Evolutionary conservation across 2,888 invertebrate genomes (phyloP).

Genomic region (Chymomyza amoena): DNA sequence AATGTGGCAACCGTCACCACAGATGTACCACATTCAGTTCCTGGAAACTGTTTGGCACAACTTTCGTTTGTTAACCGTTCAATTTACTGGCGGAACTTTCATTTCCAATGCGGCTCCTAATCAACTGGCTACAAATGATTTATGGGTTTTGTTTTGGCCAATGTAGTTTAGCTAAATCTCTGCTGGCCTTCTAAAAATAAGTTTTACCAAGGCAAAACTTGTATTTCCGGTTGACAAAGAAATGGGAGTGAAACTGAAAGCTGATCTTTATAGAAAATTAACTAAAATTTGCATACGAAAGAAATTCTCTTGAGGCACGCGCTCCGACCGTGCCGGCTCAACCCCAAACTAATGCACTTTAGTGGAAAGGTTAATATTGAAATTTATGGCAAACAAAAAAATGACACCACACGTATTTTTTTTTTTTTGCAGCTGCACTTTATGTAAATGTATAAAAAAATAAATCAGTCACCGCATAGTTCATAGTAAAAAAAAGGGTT

Average conservation of each 20-base stretch:
- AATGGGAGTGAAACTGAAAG: neutral
- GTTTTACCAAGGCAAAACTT: neutral
- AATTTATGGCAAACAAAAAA: conserved; percentile 37
- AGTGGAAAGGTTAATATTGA: conserved; percentile 22
- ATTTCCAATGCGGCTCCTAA: neutral
- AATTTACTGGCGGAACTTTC: neutral
- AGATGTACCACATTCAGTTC: conserved; percentile 11
- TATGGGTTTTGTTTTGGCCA: neutral
- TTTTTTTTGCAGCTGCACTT: conserved; percentile 50
- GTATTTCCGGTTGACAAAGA: neutral
- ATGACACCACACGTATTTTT: conserved; percentile 44
- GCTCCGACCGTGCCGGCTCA: conserved; percentile 10
- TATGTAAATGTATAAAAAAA: conserved; percentile 49
- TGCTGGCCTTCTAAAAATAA: too few species aligned
- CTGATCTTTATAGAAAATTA: neutral
- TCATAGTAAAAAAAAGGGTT: conserved; percentile 39
- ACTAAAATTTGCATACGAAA: conserved; percentile 51
- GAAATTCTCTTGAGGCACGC: conserved; percentile 43
- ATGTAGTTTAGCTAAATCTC: too few species aligned
- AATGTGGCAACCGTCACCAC: conserved; percentile 26
- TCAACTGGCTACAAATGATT: neutral
- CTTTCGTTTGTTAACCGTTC: neutral
- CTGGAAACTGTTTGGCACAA: neutral
- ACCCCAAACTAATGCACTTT: neutral
- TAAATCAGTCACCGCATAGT: neutral